A percentile compares a stretch with the other conserved stretches of the same genome.
These are phyloP conservation scores for Piprites chloris DNA, from an alignment of 2,113 vertebrate species.

Conservation along the genomic window DNA sequence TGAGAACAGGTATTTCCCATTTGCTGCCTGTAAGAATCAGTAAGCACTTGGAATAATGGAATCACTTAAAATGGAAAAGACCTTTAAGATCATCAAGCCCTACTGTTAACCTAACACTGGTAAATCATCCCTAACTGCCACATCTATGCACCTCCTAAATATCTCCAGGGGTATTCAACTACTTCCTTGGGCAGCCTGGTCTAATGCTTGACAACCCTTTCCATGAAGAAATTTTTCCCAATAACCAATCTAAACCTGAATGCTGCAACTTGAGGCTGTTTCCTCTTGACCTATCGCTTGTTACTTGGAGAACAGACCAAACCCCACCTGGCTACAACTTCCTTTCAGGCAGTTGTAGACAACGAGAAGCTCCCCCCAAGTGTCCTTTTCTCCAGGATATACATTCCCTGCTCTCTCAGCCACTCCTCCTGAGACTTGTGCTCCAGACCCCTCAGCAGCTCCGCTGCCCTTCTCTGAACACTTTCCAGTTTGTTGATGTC, in stretches of 20 bases:
- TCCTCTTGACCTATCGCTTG: background rate
- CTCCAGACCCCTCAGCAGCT: background rate
- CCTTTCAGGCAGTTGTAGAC: background rate
- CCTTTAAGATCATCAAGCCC: background rate
- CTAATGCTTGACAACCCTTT: background rate
- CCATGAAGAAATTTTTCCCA: background rate
- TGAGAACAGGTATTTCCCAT: background rate
- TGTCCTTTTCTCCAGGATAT: background rate
- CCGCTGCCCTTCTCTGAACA: rapidly evolving
- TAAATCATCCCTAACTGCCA: background rate
- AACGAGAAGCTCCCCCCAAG: rapidly evolving
- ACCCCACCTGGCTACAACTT: rapidly evolving
- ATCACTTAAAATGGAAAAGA: background rate
- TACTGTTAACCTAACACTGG: background rate
- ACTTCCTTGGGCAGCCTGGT: background rate
- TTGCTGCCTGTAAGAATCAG: background rate
- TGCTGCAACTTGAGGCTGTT: rapidly evolving
- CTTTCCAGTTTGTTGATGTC: rapidly evolving
- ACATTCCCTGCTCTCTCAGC: background rate
- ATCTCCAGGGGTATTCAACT: background rate
- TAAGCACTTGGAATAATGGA: background rate
- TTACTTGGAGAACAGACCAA: background rate
- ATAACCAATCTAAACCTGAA: background rate
- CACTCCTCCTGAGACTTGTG: rapidly evolving
- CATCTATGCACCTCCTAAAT: background rate